Evolutionary conservation across 2,797 vertebrate species (phyloP), one percentile per base, ranked within the genome.

Genomic region (Mastacembelus armatus): DNA sequence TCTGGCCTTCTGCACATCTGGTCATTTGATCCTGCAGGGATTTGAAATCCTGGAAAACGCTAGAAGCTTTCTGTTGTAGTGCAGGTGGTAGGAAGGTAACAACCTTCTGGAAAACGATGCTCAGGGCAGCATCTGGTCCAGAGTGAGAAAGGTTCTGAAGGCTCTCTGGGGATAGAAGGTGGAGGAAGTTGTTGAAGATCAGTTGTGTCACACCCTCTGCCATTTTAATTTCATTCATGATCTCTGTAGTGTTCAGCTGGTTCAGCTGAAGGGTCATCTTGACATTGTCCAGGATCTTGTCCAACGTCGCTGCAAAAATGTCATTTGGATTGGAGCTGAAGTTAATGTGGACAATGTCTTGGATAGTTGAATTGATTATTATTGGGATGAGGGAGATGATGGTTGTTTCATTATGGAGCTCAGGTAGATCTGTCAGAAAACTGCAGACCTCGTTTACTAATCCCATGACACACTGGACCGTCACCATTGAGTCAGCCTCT

Each of bases 201-300:
- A 92, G 49, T 24, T 89, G 43, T 26, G 94, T 65, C 16, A 94
- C 71, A 14, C 39, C 63, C 29, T 93, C 86, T 45, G 95, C 27
- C 26, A 92, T 54, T 43, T 33, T 33, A 29, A 94, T 74, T 71
- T 94, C 91, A 27, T 72, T 82, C 72, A 81, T 86, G 70, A 94
- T 84, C 21, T 91, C 85, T 0, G 90, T 76, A 29, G 86, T 81
- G 70, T 56, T 71, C n/a, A 90, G 58, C 8, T 83, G 22, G 19
- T 84, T 77, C 33, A 66, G 45, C n/a, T 88, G 71, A 21, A 94
- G 88, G 68, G 54, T 88, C 62, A 66, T 71, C 73, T 85, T 88
- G 62, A 94, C 74, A 19, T 82, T 88, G 56, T 42, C 45, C 55
- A 94, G 48, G 18, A 64, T 85, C 33, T 12, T 48, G 33, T 76